Evolutionary conservation across 2,797 vertebrate species (phyloP), one percentile per base, ranked within the genome.

Genomic region (Chaunax sp.): DNA sequence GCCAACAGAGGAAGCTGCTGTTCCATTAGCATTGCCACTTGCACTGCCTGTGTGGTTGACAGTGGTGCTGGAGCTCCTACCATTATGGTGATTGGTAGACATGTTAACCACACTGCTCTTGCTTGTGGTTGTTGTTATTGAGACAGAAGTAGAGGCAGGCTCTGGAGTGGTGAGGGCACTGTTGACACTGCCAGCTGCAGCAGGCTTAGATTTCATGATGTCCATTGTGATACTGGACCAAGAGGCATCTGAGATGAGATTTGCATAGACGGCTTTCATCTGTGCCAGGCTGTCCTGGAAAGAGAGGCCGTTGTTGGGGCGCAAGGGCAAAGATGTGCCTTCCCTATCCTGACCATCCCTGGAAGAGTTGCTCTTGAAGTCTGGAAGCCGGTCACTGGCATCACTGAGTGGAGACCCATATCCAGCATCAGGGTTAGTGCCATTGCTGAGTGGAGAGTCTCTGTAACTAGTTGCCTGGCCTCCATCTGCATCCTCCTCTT

Each of bases 251-350:
- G 98, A 98, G 89, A 99, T 95, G 80, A 99, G 93, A 92, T 98
- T 98, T 90, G 98, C 96, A 91, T 98, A 99, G 90, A 98, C 96
- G 22, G 97, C 97, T 93, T 98, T 99, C 95, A 98, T 99, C 90
- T 99, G 96, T 37, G 97, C 96, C 94, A 99, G 92, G 92, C 98
- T 99, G 89, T 99, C 97, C 92, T 98, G 96, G 80, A 97, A 95
- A 79, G 97, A 97, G 64, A 96, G 93, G 85, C 94, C 87, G 76
- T 92, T 92, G 85, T 96, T 96, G 28, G 87, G 86, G 30, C 83
- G 82, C 57, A 89, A 89, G 72, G 90, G 95, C 77, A 92, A 89
- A 4, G 86, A 82, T 70, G 89, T 82, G 69, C 81, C 72, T 61
- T 98, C 97, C 83, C 94, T 95, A 86, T 98, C 97, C 83, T 94